Conservation (phyloP, 2,113 vertebrate species). For the Megatriorchis doriae region DNA sequence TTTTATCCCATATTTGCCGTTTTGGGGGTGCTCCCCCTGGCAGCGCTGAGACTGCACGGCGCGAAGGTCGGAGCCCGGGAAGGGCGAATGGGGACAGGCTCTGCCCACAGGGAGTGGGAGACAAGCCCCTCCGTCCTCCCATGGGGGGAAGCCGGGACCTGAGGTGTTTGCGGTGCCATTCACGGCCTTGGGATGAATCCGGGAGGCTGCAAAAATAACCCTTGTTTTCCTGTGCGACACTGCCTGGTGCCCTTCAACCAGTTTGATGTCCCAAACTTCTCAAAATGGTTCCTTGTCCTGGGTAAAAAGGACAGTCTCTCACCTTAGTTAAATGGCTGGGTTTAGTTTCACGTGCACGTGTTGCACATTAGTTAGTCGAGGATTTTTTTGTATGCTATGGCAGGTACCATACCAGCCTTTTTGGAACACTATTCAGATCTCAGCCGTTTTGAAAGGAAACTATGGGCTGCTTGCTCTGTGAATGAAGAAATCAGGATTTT, state of each 20-base stretch:
- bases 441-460: neutral
- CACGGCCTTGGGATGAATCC: neutral
- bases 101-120: rapidly evolving
- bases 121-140: neutral
- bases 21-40: neutral
- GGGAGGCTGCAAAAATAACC: neutral
- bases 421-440: neutral
- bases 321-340: neutral
- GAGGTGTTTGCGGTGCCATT: rapidly evolving
- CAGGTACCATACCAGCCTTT: neutral
- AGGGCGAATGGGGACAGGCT: neutral
- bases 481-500: neutral
- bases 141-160: rapidly evolving
- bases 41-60: rapidly evolving
- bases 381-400: neutral
- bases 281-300: neutral
- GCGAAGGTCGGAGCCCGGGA: neutral
- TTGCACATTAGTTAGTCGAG: neutral
- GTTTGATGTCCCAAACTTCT: neutral
- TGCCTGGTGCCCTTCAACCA: neutral
- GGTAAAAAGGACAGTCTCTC: neutral
- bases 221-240: neutral
- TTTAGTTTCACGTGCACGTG: rapidly evolving
- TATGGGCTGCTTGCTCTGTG: neutral
- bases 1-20: neutral